phyloP scores from a whole-genome alignment of 2,113 vertebrate genomes.

The Albula goreensis region DNA sequence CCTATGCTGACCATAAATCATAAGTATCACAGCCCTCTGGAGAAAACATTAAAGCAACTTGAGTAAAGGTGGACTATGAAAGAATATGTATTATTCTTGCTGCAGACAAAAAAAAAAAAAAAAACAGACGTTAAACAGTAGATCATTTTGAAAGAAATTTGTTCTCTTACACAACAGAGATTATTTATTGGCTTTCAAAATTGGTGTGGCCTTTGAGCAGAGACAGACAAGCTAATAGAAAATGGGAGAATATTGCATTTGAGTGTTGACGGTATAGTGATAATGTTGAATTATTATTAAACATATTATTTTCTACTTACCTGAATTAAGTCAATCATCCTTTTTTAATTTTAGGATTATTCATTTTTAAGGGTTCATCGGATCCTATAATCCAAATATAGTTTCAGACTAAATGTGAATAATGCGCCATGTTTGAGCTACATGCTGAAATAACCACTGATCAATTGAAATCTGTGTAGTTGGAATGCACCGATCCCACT shows the following conservation, averaged over 20 bases:
- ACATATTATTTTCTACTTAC: no score
- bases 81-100: constrained; percentile 30
- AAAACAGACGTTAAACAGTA: constrained; percentile 36
- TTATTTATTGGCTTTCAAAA: neutral
- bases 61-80: constrained; percentile 22
- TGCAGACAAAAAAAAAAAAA: constrained; percentile 16
- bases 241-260: neutral
- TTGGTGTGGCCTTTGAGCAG: neutral
- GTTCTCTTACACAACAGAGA: neutral
- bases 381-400: no score
- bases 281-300: no score
- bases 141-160: neutral
- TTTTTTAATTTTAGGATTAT: no score
- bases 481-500: no score
- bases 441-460: no score
- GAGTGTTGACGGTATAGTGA: neutral
- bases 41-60: constrained; percentile 38
- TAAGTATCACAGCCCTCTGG: constrained; percentile 5
- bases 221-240: neutral
- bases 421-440: no score
- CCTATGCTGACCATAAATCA: constrained; percentile 41
- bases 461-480: no score
- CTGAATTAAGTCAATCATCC: no score
- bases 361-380: no score
- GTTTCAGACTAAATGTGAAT: no score